Percentiles rank a stretch among this genome's conserved stretches.
Evolutionary conservation across 2,113 vertebrate genomes (phyloP).

Genomic region (Globicephala melas): DNA sequence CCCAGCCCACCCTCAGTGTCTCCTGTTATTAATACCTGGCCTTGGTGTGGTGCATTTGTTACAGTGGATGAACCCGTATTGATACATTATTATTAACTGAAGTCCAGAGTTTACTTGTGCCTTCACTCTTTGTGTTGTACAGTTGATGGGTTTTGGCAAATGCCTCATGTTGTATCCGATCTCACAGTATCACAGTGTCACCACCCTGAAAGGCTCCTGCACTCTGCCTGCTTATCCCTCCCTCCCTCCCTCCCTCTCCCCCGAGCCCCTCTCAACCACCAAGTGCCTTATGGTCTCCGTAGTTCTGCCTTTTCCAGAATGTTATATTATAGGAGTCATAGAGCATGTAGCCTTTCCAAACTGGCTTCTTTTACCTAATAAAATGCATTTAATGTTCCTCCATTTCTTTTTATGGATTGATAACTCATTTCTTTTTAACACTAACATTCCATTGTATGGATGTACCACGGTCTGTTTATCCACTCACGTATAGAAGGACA

Average conservation of each 20-base stretch:
- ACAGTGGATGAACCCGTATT: background rate
- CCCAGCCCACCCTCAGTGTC: background rate
- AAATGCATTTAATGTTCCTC: background rate
- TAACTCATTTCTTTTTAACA: background rate
- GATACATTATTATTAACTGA: background rate
- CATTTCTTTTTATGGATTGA: background rate
- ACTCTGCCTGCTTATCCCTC: background rate
- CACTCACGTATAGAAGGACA: too few relatives aligned
- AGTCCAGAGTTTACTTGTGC: background rate
- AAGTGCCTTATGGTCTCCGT: background rate
- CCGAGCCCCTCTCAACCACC: background rate
- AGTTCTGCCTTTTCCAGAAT: background rate
- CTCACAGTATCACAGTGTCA: too few relatives aligned
- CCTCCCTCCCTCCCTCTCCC: background rate
- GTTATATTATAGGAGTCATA: background rate
- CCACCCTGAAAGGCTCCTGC: background rate
- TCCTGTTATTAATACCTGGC: accelerated
- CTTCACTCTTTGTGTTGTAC: background rate
- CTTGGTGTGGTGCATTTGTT: too few relatives aligned
- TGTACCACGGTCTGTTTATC: background rate
- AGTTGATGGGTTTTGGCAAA: background rate
- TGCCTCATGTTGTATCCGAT: background rate
- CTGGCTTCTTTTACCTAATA: background rate
- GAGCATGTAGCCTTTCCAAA: background rate
- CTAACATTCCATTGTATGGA: background rate